Base-by-base conservation (phyloP, 2,888 invertebrate genomes). In the Noctuana brunneofusca region DNA sequence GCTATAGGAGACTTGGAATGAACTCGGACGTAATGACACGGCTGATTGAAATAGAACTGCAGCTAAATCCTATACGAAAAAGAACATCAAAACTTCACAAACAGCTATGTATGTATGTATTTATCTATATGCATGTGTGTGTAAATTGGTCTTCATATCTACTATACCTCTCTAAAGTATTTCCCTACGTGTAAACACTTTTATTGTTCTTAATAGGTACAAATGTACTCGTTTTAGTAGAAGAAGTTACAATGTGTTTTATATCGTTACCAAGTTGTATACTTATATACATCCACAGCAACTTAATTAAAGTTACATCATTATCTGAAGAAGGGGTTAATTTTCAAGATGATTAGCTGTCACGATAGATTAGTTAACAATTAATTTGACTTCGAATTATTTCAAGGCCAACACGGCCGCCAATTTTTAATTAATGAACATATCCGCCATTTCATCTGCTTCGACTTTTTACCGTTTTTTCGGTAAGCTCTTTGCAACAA, bases 271-370 rank as follows among this genome's bases (percentile, higher is more conserved):
- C 1, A 8, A 27, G 8, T 27, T 27, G 27, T 27, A 8, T 27
- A n/a, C n/a, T 4, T 27, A 8, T 27, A 4, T 6, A 27, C 8
- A 27, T 12, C n/a, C n/a, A 2, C 11, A n/a, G 11, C 16, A 16
- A 20, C 20, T n/a, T 41, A 22, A 48, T 48, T 48, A 48, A 18
- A 20, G 35, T 35, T 48, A 49, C 24, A 30, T 56, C 38, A 49
- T 63, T 55, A 60, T 53, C 43, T 59, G 11, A 20, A 32, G 52
- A 46, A 52, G 20, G 38, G 53, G 52, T 66, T 64, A 62, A 66
- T 65, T 64, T 66, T 62, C 58, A 53, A 58, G 55, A 27, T 18
- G 63, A 65, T 60, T 68, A 59, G 54, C 54, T 16, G 18, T 32
- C 56, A 53, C 63, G 41, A 35, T 4, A 35, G 35, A n/a, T 43